Base-by-base conservation (phyloP, 2,888 invertebrate genomes). In the Agrotis exclamationis region DNA sequence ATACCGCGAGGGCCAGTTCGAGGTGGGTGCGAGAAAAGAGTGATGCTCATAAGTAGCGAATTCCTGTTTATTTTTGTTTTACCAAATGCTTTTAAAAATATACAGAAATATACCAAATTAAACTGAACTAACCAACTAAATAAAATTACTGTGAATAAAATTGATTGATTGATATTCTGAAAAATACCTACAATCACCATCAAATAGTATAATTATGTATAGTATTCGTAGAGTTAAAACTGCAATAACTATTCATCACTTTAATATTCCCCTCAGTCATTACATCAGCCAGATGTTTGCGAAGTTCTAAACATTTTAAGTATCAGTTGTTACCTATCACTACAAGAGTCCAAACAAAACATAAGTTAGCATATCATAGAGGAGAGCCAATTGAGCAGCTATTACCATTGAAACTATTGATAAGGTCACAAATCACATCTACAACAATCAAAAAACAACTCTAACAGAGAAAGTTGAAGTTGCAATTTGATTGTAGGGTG, bases 381-480 rank as follows among this genome's bases (percentile, higher is more conserved):
- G 88, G 88, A 91, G 93, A 93, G 91, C 93, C 95, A 95, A 95
- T 95, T 94, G 94, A 93, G 94, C 92, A 91, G 88, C 93, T 92
- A 93, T 93, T 93, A 92, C 75, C 88, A 87, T 87, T 28, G 22
- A 50, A 58, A 28, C 33, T 60, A 24, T 13, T 20, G 39, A 83
- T 59, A 90, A 91, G 22, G 85, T 68, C 85, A 13, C 74, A 91
- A 63, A 63, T 73, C 47, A 60, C 28, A 13, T 7, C 9, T 7
- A 3, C 3, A 5, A 2, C 53, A 75, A n/a, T 18, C 5, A 24
- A 91, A 86, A 82, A 6, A 22, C 0, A 75, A 79, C 82, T 78
- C 62, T 85, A 83, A 3, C 0, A 0, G 0, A 0, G 0, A 3
- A 0, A 0, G 0, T 0, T 81, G 89, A 54, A 63, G 80, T 66